phyloP scores from a whole-genome alignment of 2,113 vertebrate species.

The Acanthisitta chloris region DNA sequence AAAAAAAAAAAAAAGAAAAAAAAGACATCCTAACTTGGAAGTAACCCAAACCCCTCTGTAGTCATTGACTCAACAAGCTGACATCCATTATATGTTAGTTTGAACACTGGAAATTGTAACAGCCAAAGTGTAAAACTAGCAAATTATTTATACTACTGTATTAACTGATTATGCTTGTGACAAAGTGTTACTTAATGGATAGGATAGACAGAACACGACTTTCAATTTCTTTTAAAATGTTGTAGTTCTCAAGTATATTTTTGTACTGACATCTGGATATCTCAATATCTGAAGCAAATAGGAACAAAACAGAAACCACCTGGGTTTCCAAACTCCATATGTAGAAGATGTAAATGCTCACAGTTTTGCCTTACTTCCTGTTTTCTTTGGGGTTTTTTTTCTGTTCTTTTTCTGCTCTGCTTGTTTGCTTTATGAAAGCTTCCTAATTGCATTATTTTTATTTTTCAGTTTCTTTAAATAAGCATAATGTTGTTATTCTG shows the following conservation, averaged over 20 bases:
- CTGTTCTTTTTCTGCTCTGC: neutral
- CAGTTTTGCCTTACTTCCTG: constrained; percentile 5
- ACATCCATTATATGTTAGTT: neutral
- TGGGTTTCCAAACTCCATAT: constrained; percentile 29
- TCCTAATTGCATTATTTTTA: constrained; percentile 18
- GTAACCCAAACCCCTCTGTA: neutral
- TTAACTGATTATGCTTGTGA: neutral
- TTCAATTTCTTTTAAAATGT: neutral
- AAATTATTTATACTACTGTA: neutral
- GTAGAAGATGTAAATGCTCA: constrained; percentile 22
- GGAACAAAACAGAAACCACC: constrained; percentile 44
- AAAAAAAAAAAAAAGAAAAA: neutral
- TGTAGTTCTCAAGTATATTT: neutral
- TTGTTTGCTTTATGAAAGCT: neutral
- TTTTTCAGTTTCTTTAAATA: constrained; percentile 23
- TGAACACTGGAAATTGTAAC: neutral
- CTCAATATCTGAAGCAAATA: constrained; percentile 43
- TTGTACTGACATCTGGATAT: constrained; percentile 36
- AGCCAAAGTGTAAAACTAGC: neutral
- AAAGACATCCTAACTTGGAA: neutral
- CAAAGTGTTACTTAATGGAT: neutral
- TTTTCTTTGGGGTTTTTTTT: constrained; percentile 3
- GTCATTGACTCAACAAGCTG: neutral
- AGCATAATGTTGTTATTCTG: neutral
- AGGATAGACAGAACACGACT: neutral